phyloP scores from a whole-genome alignment of 1,140 invertebrate genomes.

The Apis cerana region DNA sequence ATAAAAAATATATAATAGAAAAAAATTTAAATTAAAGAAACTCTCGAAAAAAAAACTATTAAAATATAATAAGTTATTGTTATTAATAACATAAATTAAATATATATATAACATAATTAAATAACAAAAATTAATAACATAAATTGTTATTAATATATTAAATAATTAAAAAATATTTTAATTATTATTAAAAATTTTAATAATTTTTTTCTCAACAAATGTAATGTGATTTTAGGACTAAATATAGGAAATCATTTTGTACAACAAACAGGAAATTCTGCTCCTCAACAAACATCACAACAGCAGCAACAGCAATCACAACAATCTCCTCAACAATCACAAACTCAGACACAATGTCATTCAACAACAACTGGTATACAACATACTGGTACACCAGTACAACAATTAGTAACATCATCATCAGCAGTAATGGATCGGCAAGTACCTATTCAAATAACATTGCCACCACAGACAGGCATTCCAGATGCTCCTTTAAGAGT shows the following conservation, averaged over 20 bases:
- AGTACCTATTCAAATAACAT: slow-evolving; percentile 85
- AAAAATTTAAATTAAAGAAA: background rate
- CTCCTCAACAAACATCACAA: slow-evolving; percentile 65
- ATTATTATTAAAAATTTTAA: slow-evolving; percentile 14
- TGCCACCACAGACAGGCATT: slow-evolving; percentile 87
- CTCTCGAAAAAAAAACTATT: no score
- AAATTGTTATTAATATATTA: background rate
- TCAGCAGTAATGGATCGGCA: slow-evolving; percentile 75
- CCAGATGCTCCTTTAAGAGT: slow-evolving; percentile 86
- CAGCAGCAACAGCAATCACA: slow-evolving; percentile 68
- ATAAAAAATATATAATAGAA: no score
- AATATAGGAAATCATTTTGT: slow-evolving; percentile 74
- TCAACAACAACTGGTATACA: slow-evolving; percentile 65
- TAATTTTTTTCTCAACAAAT: slow-evolving; percentile 3
- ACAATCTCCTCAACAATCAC: slow-evolving; percentile 72
- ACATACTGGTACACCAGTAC: slow-evolving; percentile 72
- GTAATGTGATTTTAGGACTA: slow-evolving; percentile 40
- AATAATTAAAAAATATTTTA: background rate
- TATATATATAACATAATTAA: no score
- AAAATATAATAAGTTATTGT: background rate
- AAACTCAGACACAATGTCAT: slow-evolving; percentile 70
- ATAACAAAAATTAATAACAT: no score
- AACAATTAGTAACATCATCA: slow-evolving; percentile 77
- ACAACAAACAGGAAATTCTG: slow-evolving; percentile 66
- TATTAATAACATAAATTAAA: no score